phyloP scores from a whole-genome alignment of 2,888 invertebrate genomes.

The Leptinotarsa tumamoca region DNA sequence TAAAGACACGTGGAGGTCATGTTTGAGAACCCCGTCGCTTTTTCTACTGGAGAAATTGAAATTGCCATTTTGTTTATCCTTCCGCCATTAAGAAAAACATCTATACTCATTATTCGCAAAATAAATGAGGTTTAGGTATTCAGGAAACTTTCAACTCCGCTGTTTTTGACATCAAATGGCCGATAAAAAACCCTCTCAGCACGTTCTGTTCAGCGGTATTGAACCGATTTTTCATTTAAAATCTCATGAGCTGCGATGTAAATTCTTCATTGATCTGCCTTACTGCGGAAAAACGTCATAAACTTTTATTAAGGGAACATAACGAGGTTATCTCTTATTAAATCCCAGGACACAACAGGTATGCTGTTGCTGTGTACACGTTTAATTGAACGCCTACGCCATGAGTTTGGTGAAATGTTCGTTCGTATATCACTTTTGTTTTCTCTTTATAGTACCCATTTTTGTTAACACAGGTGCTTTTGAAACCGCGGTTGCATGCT shows the following conservation, averaged over 20 bases:
- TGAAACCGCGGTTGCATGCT: not conserved
- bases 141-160: constrained; percentile 30
- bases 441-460: not conserved
- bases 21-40: no score
- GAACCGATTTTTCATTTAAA: constrained; percentile 34
- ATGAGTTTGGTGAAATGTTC: not conserved
- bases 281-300: constrained; percentile 31
- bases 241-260: constrained; percentile 19
- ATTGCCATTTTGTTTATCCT: no score
- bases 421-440: constrained; percentile 7
- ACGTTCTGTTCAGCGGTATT: constrained; percentile 24
- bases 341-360: constrained; percentile 34
- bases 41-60: no score
- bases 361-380: constrained; percentile 12
- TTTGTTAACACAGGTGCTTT: not conserved
- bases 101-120: no score
- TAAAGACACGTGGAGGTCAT: no score
- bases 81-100: no score
- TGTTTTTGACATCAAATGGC: constrained; percentile 27
- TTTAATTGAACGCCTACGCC: not conserved
- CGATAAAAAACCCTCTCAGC: constrained; percentile 33
- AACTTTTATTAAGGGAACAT: constrained; percentile 27
- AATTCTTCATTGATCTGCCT: constrained; percentile 33
- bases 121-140: not conserved
- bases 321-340: constrained; percentile 30